A percentile compares a stretch with the other conserved stretches of the same genome.
Conservation (phyloP, 2,797 vertebrate species). For the Paguma larvata region DNA sequence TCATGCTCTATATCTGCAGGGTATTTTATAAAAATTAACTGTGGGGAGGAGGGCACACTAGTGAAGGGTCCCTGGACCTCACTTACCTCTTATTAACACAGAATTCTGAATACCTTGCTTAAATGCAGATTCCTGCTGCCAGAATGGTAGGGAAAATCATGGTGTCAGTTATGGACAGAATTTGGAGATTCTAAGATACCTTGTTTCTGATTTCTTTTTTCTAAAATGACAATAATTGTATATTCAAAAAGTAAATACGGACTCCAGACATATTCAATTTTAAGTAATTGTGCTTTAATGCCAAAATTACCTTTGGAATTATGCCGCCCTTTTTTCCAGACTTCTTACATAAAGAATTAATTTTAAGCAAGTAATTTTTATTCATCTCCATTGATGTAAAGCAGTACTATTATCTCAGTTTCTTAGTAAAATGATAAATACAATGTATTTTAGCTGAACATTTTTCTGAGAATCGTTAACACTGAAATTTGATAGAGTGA, state of each 20-base stretch:
- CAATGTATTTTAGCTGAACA: neutral
- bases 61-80: neutral
- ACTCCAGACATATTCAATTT: neutral
- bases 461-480: neutral
- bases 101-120: constrained; percentile 10
- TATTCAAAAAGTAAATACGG: constrained; percentile 19
- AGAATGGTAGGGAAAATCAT: neutral
- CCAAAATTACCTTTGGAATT: constrained; percentile 19
- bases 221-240: constrained; percentile 8
- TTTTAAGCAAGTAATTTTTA: constrained; percentile 42
- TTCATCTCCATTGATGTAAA: constrained; percentile 20
- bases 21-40: constrained; percentile 62
- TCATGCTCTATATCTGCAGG: constrained; percentile 51
- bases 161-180: neutral
- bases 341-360: constrained; percentile 35
- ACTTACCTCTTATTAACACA: neutral
- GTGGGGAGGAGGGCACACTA: neutral
- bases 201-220: constrained; percentile 11
- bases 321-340: neutral
- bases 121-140: neutral
- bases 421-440: constrained; percentile 9
- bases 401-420: neutral
- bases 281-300: neutral
- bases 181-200: neutral
- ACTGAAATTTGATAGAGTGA: neutral